Evolutionary conservation across 2,113 vertebrate genomes (phyloP), one percentile per base, ranked within the genome.

Genomic region (Pelecanus crispus): DNA sequence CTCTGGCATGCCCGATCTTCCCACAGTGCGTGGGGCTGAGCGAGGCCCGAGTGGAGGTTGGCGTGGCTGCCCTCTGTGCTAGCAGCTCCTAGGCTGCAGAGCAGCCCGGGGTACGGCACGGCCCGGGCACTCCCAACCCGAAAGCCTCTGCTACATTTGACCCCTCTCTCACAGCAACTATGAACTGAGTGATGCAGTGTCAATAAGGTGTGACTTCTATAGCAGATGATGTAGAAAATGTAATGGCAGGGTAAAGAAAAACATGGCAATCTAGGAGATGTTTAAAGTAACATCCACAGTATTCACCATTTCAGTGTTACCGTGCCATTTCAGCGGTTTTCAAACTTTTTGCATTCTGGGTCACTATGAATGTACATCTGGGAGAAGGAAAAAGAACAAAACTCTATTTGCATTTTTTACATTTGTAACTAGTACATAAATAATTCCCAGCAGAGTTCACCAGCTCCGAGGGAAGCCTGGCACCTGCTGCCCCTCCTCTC

Each of bases 1-100:
- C 21, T 29, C 7, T 5, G 25, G 12, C 1, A 2, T 10, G 28
- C 24, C 6, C 0, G 0, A 45, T 16, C 15, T 34, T 34, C 20
- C 38, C 13, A 10, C 26, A 19, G 28, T 0, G 0, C 1, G 1
- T 3, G 5, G 59, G 56, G 28, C 26, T 32, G 44, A 38, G 61
- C 1, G 0, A 36, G 28, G 42, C 42, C 42, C 10, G 2, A 2
- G 7, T 0, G 2, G 40, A 56, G 25, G 16, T 5, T 3, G 1
- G 26, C 0, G 1, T 4, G 36, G 17, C 45, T 88, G n/a, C 7
- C 50, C 16, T 15, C 42, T 44, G 42, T 13, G 13, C 42, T 44
- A 4, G 18, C 2, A 1, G 50, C 49, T 50, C 70, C 36, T 13
- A 1, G 42, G 32, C 49, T 13, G 38, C 15, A 3, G 3, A 6